phyloP scores from a whole-genome alignment of 1,140 invertebrate genomes.

The Drosophila equinoxialis region DNA sequence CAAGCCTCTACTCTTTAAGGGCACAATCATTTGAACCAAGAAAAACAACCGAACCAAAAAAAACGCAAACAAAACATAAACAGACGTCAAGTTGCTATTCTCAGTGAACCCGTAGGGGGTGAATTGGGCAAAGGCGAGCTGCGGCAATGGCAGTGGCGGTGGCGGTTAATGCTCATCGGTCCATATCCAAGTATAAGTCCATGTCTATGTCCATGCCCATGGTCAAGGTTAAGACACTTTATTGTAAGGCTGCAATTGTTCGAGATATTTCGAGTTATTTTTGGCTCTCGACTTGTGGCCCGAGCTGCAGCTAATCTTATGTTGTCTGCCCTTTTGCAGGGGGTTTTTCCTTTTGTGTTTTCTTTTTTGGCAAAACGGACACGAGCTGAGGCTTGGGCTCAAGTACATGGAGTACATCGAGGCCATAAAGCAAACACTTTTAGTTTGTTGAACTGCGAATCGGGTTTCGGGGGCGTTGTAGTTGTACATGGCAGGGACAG shows the following conservation, averaged over 20 bases:
- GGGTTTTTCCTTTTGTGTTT: slow-evolving; percentile 60
- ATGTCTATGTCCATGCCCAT: slow-evolving; percentile 48
- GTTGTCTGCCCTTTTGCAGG: slow-evolving; percentile 58
- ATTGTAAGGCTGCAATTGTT: slow-evolving; percentile 72
- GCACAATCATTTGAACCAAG: slow-evolving; percentile 29
- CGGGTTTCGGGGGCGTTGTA: slow-evolving; percentile 21
- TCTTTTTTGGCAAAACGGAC: slow-evolving; percentile 1
- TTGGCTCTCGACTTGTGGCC: slow-evolving; percentile 63
- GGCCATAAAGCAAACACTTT: slow-evolving; percentile 78
- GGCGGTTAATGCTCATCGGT: slow-evolving; percentile 43
- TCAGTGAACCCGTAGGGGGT: slow-evolving; percentile 2
- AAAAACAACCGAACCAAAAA: slow-evolving; percentile 10
- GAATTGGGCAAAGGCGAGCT: slow-evolving; percentile 28
- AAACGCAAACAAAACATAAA: slow-evolving; percentile 33
- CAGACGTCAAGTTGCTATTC: slow-evolving; percentile 19
- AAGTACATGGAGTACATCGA: slow-evolving; percentile 58
- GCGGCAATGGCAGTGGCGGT: neutral
- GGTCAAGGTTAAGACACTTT: slow-evolving; percentile 67
- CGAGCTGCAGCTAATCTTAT: slow-evolving; percentile 70
- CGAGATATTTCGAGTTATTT: slow-evolving; percentile 67
- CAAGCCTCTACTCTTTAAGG: slow-evolving; percentile 38
- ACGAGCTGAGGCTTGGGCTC: slow-evolving; percentile 19
- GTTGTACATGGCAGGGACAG: neutral
- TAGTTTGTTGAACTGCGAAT: slow-evolving; percentile 77
- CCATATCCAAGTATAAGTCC: slow-evolving; percentile 50